Evolutionary conservation across 23 tunicate species (phyloP).

Genomic region (Styela clava): DNA sequence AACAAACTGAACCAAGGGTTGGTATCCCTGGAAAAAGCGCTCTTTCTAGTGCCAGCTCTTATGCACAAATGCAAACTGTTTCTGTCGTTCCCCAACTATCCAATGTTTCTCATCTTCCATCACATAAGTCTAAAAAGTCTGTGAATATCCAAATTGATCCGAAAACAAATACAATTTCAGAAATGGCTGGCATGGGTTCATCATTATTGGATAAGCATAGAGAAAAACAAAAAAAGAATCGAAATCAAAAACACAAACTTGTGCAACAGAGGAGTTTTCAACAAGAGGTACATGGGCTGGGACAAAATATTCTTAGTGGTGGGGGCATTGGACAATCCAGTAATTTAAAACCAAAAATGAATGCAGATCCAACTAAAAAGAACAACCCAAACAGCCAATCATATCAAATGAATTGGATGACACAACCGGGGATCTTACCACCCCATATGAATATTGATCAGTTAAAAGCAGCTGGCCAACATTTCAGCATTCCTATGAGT

Average conservation of each 20-base stretch:
- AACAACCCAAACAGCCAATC: neutral
- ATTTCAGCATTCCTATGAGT: neutral
- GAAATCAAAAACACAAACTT: neutral
- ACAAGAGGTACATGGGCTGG: neutral
- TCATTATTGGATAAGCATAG: neutral
- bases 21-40: neutral
- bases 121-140: neutral
- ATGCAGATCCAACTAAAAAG: conserved; percentile 67
- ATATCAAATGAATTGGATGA: neutral
- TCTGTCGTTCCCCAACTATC: neutral
- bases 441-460: neutral
- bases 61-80: conserved; percentile 14
- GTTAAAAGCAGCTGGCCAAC: neutral
- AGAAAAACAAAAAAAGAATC: conserved; percentile 13
- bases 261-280: neutral
- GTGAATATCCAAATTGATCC: neutral
- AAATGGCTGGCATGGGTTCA: neutral
- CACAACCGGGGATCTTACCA: neutral
- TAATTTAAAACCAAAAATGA: conserved; percentile 63
- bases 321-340: neutral
- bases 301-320: neutral
- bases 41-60: neutral
- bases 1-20: neutral
- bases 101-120: neutral
- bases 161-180: neutral